These are phyloP conservation scores for Zosterops lateralis DNA, from an alignment of 2,113 vertebrate species.

Conservation along the genomic window DNA sequence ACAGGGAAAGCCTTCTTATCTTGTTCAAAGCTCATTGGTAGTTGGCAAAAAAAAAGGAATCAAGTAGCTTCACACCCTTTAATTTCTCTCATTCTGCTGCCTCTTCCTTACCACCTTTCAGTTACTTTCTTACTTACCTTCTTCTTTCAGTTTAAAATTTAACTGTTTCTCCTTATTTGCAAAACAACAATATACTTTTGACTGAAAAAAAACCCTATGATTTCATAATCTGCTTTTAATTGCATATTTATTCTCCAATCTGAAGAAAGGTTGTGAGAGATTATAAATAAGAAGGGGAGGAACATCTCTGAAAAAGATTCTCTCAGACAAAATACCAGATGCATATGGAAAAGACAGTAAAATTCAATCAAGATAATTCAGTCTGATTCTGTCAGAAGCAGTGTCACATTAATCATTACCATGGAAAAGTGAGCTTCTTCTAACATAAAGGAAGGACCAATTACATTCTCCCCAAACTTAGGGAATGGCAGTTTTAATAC, in stretches of 20 bases:
- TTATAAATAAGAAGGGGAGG: not conserved
- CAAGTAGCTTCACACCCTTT: not conserved
- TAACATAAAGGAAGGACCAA: not conserved
- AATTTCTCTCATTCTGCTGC: not conserved
- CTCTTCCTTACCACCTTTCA: not conserved
- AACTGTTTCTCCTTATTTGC: not conserved
- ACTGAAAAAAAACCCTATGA: not conserved
- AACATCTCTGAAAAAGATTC: not conserved
- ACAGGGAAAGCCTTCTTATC: not conserved
- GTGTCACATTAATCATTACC: not conserved
- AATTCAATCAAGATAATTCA: not conserved
- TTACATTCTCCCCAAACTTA: not conserved
- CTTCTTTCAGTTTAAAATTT: not conserved
- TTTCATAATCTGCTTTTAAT: not conserved
- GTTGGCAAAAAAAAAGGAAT: not conserved
- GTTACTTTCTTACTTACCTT: not conserved
- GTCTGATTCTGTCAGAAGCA: not conserved
- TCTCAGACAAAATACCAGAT: not conserved
- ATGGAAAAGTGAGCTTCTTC: not conserved
- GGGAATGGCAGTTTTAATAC: not conserved
- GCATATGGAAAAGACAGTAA: not conserved
- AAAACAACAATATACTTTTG: not conserved
- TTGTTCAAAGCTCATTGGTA: not conserved
- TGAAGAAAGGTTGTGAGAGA: not conserved
- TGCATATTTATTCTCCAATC: not conserved